Evolutionary conservation across 2,113 vertebrate genomes (phyloP).

Genomic region (Capreolus pygargus): DNA sequence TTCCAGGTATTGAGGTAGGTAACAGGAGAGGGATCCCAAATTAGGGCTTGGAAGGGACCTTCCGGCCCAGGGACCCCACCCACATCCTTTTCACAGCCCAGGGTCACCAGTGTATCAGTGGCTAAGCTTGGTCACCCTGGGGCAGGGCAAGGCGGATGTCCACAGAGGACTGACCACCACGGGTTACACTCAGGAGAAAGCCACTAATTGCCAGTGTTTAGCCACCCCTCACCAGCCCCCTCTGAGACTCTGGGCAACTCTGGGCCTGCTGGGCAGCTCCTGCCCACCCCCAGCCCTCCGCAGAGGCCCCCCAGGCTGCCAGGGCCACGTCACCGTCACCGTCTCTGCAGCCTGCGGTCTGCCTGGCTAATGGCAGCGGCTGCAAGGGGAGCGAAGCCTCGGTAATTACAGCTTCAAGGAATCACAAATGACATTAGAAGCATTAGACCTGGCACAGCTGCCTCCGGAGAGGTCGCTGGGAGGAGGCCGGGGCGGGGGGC

Average conservation of each 20-base stretch:
- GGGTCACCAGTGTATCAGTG: not conserved
- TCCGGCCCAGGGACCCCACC: not conserved
- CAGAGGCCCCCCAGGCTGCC: slow-evolving; percentile 22
- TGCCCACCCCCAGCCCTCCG: not conserved
- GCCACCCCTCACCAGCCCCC: not conserved
- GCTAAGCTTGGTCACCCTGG: not conserved
- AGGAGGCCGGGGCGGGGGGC: slow-evolving; percentile 26
- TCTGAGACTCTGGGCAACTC: slow-evolving; percentile 19
- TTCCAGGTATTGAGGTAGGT: not conserved
- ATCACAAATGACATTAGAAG: slow-evolving; percentile 75
- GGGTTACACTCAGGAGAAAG: slow-evolving; percentile 15
- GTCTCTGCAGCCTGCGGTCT: not conserved
- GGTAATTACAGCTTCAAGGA: slow-evolving; percentile 69
- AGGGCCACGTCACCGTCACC: not conserved
- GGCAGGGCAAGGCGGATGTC: not conserved
- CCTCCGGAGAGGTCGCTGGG: slow-evolving; percentile 62
- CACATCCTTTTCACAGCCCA: not conserved
- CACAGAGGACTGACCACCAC: not conserved
- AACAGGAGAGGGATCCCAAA: not conserved
- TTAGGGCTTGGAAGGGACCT: not conserved
- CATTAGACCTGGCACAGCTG: slow-evolving; percentile 56
- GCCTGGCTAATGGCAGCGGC: slow-evolving; percentile 49
- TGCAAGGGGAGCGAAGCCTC: slow-evolving; percentile 32
- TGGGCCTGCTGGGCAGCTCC: not conserved
- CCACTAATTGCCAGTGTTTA: not conserved